A percentile compares a stretch with the other conserved stretches of the same genome.
Evolutionary conservation across 2,113 vertebrate genomes (phyloP).

Genomic region (Dolichallabes microphthalmus): DNA sequence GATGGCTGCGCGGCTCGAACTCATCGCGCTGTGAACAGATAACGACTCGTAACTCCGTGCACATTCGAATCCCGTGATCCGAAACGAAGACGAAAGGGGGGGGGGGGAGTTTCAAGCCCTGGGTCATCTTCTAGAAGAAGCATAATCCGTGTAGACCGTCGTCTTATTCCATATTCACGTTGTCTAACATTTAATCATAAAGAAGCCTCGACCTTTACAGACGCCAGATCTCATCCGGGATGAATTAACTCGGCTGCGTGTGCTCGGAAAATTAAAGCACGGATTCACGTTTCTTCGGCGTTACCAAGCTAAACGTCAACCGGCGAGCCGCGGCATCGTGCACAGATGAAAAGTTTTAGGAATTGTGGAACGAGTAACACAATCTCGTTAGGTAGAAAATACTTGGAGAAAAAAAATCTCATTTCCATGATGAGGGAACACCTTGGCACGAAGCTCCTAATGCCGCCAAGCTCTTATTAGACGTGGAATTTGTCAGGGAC

Average conservation of each 20-base stretch:
- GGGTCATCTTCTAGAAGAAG: background rate
- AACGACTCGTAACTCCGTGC: background rate
- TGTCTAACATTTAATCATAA: conserved; percentile 15
- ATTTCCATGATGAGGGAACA: conserved; percentile 16
- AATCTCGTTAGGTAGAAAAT: conserved; percentile 1
- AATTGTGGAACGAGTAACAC: background rate
- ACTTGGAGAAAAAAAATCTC: background rate
- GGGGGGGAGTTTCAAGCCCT: background rate
- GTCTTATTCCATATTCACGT: conserved; percentile 6
- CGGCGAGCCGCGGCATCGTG: no score
- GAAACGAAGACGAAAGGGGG: background rate
- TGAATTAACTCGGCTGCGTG: conserved; percentile 7
- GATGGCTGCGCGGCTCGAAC: conserved; percentile 8
- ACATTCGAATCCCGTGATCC: background rate
- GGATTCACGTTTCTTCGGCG: background rate
- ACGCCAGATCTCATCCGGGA: background rate
- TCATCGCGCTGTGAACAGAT: background rate
- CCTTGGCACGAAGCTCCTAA: background rate
- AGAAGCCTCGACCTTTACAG: conserved; percentile 21
- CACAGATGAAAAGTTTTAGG: background rate
- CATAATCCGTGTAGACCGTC: background rate
- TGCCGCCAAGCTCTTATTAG: conserved; percentile 13
- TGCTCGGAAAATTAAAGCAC: conserved; percentile 7
- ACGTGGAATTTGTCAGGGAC: conserved; percentile 19
- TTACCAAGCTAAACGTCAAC: conserved; percentile 12